Evolutionary conservation across 2,113 vertebrate genomes (phyloP).

Genomic region (Channa maculata): DNA sequence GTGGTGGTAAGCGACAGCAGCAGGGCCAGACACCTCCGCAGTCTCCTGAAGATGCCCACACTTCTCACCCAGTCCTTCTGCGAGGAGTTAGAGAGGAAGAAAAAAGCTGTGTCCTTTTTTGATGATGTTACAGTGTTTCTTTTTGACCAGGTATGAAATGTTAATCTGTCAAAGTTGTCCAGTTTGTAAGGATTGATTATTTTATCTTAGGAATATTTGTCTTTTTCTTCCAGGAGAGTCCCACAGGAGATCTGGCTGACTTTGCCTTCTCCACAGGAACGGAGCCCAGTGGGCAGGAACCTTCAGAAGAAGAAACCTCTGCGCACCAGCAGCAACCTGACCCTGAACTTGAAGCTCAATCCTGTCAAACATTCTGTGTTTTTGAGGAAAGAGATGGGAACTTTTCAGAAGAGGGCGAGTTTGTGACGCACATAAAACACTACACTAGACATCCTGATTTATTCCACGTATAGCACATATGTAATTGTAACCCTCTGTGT

Average conservation of each 20-base stretch:
- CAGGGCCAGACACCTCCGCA: constrained; percentile 87
- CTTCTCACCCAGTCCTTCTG: constrained; percentile 88
- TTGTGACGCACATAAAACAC: neutral
- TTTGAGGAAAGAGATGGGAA: constrained; percentile 66
- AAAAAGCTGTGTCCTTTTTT: constrained; percentile 97
- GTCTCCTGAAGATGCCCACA: constrained; percentile 93
- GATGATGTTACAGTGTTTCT: constrained; percentile 98
- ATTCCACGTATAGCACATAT: neutral
- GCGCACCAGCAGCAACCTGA: constrained; percentile 38
- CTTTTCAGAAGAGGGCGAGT: constrained; percentile 83
- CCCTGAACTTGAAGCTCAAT: constrained; percentile 40
- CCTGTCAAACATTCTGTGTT: constrained; percentile 27
- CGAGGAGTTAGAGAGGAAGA: constrained; percentile 92
- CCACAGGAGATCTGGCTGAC: constrained; percentile 91
- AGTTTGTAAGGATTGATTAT: neutral
- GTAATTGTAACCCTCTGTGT: constrained; percentile 2
- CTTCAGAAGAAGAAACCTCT: constrained; percentile 57
- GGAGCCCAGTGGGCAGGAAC: constrained; percentile 69
- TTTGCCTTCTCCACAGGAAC: constrained; percentile 81
- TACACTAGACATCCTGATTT: neutral
- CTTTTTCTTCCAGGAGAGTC: constrained; percentile 88
- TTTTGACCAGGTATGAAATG: constrained; percentile 93
- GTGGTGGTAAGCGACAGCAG: constrained; percentile 94
- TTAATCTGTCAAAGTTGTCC: neutral
- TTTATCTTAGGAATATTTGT: neutral